Evolutionary conservation across 2,113 vertebrate species (phyloP).

Genomic region (Thryonomys swinderianus): DNA sequence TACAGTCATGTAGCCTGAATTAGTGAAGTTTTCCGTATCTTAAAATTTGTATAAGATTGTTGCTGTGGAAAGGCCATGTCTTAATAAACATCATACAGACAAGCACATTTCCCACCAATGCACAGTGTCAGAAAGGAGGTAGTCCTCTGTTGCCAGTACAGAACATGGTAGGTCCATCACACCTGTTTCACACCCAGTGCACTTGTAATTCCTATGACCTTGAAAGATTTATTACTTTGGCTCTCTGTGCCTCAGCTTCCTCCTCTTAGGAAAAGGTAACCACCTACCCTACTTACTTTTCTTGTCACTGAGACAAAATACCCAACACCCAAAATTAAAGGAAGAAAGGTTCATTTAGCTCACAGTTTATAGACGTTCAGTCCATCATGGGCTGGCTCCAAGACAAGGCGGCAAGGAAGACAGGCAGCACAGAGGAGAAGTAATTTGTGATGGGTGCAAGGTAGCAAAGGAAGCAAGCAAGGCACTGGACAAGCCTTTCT

Average conservation of each 20-base stretch:
- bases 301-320: background rate
- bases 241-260: background rate
- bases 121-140: background rate
- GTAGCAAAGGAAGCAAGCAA: background rate
- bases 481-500: background rate
- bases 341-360: background rate
- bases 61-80: background rate
- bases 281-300: background rate
- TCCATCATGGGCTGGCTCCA: background rate
- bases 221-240: background rate
- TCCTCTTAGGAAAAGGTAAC: background rate
- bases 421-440: background rate
- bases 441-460: background rate
- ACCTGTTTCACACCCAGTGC: background rate
- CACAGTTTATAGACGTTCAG: background rate
- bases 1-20: background rate
- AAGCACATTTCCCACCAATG: background rate
- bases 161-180: background rate
- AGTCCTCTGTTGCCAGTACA: background rate
- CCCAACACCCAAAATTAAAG: background rate
- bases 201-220: background rate
- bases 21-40: slow-evolving; percentile 7
- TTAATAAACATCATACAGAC: background rate
- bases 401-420: background rate
- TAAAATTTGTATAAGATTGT: background rate